Conservation (phyloP, 2,113 vertebrate species). For the Trichomycterus rosablanca region DNA sequence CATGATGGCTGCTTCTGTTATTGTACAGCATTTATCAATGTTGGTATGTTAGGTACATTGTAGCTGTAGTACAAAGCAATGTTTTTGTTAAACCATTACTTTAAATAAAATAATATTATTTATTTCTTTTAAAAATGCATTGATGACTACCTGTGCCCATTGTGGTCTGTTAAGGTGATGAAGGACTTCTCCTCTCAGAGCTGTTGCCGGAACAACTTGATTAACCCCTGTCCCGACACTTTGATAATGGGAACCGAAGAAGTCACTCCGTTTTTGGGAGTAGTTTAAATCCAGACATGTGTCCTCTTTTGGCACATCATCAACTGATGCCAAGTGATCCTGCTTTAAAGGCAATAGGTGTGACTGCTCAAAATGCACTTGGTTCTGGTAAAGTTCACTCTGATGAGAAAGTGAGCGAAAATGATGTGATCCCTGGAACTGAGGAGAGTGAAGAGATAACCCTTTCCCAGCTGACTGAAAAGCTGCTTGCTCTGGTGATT, state of each 20-base stretch:
- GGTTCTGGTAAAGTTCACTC: constrained; percentile 21
- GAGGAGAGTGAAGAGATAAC: constrained; percentile 8
- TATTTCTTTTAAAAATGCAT: not conserved
- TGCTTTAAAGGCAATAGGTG: constrained; percentile 26
- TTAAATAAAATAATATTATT: too few species aligned
- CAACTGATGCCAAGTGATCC: constrained; percentile 1
- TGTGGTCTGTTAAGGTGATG: constrained; percentile 9
- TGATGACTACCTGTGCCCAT: constrained; percentile 29
- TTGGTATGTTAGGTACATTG: too few species aligned
- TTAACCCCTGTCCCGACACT: constrained; percentile 4
- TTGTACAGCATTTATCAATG: too few species aligned
- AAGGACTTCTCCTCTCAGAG: constrained; percentile 23
- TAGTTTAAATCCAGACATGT: constrained; percentile 23
- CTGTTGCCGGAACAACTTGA: constrained; percentile 15
- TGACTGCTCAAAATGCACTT: constrained; percentile 18
- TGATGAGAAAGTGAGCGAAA: constrained; percentile 21
- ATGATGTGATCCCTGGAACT: constrained; percentile 27
- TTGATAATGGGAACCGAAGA: constrained; percentile 27
- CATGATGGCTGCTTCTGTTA: too few species aligned
- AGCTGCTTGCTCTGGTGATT: constrained; percentile 32
- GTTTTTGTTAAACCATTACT: too few species aligned
- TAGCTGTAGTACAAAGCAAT: too few species aligned
- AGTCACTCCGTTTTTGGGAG: constrained; percentile 16
- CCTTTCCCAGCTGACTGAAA: constrained; percentile 7
- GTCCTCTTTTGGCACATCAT: constrained; percentile 20